Percentiles rank a stretch among this genome's conserved stretches.
phyloP scores from a whole-genome alignment of 2,113 vertebrate species.

The Chroicocephalus ridibundus region DNA sequence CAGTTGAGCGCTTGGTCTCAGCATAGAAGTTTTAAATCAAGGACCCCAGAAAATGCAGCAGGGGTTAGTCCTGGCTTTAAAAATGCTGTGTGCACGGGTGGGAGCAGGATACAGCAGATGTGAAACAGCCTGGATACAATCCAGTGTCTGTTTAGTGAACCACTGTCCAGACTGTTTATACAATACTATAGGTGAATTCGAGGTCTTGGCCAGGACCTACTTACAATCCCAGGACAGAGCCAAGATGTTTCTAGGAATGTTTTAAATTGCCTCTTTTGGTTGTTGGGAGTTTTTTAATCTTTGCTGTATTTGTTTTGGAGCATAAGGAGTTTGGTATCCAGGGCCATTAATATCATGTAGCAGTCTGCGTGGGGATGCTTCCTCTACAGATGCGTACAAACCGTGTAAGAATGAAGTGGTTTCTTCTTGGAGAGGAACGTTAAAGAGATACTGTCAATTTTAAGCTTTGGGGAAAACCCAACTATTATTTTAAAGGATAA shows the following conservation, averaged over 20 bases:
- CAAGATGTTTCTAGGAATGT: not conserved
- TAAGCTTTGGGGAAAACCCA: not conserved
- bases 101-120: not conserved
- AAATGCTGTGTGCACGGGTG: not conserved
- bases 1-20: rapidly evolving
- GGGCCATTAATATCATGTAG: not conserved
- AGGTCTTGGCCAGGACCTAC: not conserved
- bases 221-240: not conserved
- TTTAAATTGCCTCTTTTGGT: not conserved
- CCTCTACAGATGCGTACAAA: not conserved
- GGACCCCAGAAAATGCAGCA: not conserved
- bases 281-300: not conserved
- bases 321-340: not conserved
- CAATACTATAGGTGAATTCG: not conserved
- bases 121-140: not conserved
- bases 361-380: not conserved
- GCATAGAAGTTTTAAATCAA: not conserved
- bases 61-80: not conserved
- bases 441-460: not conserved
- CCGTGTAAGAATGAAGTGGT: not conserved
- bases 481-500: not conserved
- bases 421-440: not conserved
- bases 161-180: not conserved
- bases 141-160: not conserved
- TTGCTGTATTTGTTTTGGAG: not conserved